These are phyloP conservation scores for Orbicella faveolata DNA, from an alignment of 64 coral and sea anemone genomes.

Conservation along the genomic window DNA sequence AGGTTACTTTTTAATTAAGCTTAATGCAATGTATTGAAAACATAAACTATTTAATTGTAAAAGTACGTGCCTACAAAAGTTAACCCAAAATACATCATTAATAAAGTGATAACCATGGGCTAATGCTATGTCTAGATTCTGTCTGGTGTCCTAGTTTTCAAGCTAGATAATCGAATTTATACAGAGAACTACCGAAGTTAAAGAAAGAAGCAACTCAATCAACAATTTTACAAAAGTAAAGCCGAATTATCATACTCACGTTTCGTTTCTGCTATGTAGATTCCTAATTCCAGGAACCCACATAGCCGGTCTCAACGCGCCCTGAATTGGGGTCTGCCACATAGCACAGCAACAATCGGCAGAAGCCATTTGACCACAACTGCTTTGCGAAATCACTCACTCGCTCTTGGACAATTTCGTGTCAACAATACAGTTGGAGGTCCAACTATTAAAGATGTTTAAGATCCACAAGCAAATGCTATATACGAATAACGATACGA, in stretches of 20 bases:
- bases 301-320: conserved; percentile 77
- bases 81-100: background rate
- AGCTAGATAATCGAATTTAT: background rate
- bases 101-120: background rate
- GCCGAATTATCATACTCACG: conserved; percentile 42
- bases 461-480: background rate
- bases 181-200: background rate
- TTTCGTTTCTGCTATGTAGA: conserved; percentile 82
- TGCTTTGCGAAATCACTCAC: background rate
- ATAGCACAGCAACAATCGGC: conserved; percentile 88
- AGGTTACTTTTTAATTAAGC: background rate
- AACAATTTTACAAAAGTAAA: background rate
- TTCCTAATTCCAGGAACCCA: conserved; percentile 90
- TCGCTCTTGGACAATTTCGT: background rate
- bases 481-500: background rate
- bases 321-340: conserved; percentile 95
- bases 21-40: background rate
- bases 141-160: background rate
- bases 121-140: background rate
- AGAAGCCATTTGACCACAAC: conserved; percentile 61
- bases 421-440: background rate
- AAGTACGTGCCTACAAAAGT: background rate
- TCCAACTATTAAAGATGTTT: background rate
- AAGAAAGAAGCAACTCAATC: background rate
- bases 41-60: background rate